phyloP scores from a whole-genome alignment of 2,113 vertebrate species.

The Sander vitreus region DNA sequence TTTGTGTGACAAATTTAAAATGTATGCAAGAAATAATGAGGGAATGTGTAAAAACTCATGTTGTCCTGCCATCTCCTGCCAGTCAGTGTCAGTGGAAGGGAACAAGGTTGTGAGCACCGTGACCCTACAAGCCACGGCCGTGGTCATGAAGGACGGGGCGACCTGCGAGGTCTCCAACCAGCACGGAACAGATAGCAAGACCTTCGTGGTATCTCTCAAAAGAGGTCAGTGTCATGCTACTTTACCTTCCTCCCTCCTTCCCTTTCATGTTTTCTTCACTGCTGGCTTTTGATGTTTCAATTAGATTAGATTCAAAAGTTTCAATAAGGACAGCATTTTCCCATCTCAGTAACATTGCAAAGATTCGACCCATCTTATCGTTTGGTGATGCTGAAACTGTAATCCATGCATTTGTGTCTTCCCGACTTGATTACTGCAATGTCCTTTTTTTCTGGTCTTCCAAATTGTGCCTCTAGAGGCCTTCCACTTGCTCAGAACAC shows the following conservation, averaged over 20 bases:
- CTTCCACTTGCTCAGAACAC: no score
- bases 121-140: conserved; percentile 79
- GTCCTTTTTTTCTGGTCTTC: no score
- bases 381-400: no score
- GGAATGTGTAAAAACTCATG: neutral
- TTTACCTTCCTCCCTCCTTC: neutral
- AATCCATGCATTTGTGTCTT: no score
- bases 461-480: no score
- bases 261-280: neutral
- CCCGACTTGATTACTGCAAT: no score
- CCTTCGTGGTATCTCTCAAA: conserved; percentile 75
- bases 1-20: neutral
- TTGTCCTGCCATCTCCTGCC: neutral
- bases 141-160: conserved; percentile 81
- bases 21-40: neutral
- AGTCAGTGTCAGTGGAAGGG: conserved; percentile 75
- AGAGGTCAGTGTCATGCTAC: conserved; percentile 65
- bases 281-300: neutral
- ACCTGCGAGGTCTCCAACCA: conserved; percentile 84
- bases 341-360: no score
- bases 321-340: no score
- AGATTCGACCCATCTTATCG: no score
- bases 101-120: conserved; percentile 84
- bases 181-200: conserved; percentile 70
- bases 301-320: no score